phyloP scores from a whole-genome alignment of 2,888 invertebrate genomes.

The Trachelus stipa region DNA sequence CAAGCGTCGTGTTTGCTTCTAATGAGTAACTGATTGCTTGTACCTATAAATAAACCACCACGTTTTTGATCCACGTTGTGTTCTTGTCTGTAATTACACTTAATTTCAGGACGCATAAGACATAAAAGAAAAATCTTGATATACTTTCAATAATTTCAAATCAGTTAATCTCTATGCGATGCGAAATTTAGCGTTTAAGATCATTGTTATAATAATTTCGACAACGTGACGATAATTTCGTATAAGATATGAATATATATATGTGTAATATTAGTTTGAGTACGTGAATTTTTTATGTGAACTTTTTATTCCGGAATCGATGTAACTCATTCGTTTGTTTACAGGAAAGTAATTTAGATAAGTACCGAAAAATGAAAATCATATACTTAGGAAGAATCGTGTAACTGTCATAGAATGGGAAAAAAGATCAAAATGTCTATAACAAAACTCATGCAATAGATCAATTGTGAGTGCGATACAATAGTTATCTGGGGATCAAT shows the following conservation, averaged over 20 bases:
- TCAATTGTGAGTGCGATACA: not conserved
- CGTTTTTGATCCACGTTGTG: constrained; percentile 43
- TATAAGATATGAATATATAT: not conserved
- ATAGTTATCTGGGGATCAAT: not conserved
- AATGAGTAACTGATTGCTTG: constrained; percentile 48
- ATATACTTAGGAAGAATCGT: not conserved
- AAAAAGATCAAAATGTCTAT: not conserved
- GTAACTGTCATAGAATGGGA: not conserved
- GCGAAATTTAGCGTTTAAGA: not conserved
- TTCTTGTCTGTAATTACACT: constrained; percentile 38
- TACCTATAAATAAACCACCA: constrained; percentile 57
- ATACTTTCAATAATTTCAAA: not conserved
- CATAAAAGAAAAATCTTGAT: not conserved
- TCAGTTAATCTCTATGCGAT: not conserved
- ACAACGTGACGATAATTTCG: not conserved
- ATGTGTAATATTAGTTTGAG: not conserved
- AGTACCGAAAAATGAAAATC: not conserved
- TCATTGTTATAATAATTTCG: not conserved
- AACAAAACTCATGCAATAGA: not conserved
- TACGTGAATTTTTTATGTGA: not conserved
- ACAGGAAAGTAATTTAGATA: not conserved
- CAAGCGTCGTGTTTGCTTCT: constrained; percentile 34
- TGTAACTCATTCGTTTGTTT: not conserved
- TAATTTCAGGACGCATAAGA: not conserved
- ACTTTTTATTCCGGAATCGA: not conserved